A percentile compares a stretch with the other conserved stretches of the same genome.
Evolutionary conservation across 2,888 invertebrate species (phyloP).

Genomic region (Sarcophaga caerulescens): DNA sequence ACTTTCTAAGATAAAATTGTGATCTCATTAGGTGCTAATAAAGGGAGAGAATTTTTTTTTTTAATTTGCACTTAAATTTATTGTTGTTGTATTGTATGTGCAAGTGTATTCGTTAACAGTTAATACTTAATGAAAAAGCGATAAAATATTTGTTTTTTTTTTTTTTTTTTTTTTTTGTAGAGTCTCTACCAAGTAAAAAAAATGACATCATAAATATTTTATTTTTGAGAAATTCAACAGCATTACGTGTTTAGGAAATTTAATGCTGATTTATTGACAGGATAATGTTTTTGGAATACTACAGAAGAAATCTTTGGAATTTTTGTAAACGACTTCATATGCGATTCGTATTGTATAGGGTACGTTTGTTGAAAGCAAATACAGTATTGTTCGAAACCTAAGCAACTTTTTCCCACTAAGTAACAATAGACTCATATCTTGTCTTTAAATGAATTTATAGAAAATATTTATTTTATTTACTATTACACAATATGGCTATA

Average conservation of each 20-base stretch:
- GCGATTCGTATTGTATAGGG: too few relatives aligned
- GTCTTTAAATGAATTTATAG: too few relatives aligned
- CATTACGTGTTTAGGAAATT: background rate
- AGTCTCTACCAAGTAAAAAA: background rate
- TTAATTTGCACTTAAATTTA: slow-evolving; percentile 5
- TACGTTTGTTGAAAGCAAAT: too few relatives aligned
- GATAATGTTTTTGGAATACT: background rate
- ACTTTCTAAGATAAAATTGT: slow-evolving; percentile 24
- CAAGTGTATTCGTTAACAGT: slow-evolving; percentile 23
- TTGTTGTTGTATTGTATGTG: background rate
- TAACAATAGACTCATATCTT: too few relatives aligned
- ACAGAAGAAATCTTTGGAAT: too few relatives aligned
- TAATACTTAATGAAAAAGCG: slow-evolving; percentile 39
- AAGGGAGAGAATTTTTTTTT: slow-evolving; percentile 9
- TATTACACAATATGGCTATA: too few relatives aligned
- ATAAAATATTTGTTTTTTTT: slow-evolving; percentile 40
- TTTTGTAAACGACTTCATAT: too few relatives aligned
- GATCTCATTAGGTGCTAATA: slow-evolving; percentile 33
- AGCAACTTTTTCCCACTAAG: too few relatives aligned
- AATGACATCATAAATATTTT: slow-evolving; percentile 49
- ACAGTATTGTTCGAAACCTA: too few relatives aligned
- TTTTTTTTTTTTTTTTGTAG: background rate
- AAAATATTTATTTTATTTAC: too few relatives aligned
- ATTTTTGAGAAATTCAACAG: background rate
- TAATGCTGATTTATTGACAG: background rate